Conservation (phyloP, 2,797 vertebrate species). For the Uromys caudimaculatus region DNA sequence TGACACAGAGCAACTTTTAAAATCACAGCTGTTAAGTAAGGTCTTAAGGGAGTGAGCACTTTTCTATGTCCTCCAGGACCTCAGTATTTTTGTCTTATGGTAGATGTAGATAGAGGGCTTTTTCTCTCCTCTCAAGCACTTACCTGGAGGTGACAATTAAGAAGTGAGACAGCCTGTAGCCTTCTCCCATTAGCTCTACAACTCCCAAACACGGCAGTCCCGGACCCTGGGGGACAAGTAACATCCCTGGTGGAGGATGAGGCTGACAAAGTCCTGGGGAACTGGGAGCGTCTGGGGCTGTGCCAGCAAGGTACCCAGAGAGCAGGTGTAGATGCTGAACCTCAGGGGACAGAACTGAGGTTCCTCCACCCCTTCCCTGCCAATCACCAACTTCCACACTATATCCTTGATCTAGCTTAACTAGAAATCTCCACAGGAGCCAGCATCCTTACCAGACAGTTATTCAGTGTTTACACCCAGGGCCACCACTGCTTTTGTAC, state of each 20-base stretch:
- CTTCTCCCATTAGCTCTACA: slow-evolving; percentile 56
- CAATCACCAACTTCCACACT: neutral
- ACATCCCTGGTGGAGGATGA: neutral
- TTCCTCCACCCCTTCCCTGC: neutral
- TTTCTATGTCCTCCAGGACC: neutral
- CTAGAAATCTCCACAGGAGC: fast-evolving
- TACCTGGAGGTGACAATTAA: slow-evolving; percentile 56
- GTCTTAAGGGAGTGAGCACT: neutral
- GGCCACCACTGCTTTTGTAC: neutral
- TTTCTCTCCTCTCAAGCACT: neutral
- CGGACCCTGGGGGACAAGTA: slow-evolving; percentile 8
- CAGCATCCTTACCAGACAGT: neutral
- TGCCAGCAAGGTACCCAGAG: neutral
- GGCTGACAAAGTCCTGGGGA: neutral
- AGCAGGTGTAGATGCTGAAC: neutral
- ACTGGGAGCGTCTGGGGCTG: neutral
- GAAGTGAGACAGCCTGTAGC: slow-evolving; percentile 48
- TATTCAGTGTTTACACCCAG: neutral
- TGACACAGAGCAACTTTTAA: neutral
- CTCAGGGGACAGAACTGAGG: neutral
- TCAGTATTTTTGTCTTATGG: neutral
- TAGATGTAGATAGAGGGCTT: neutral
- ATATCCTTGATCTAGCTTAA: neutral
- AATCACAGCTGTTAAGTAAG: neutral
- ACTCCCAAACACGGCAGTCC: neutral